Percentiles rank a stretch among this genome's conserved stretches.
phyloP scores from a whole-genome alignment of 1,140 invertebrate species.

The Leptoteleia sp. region DNA sequence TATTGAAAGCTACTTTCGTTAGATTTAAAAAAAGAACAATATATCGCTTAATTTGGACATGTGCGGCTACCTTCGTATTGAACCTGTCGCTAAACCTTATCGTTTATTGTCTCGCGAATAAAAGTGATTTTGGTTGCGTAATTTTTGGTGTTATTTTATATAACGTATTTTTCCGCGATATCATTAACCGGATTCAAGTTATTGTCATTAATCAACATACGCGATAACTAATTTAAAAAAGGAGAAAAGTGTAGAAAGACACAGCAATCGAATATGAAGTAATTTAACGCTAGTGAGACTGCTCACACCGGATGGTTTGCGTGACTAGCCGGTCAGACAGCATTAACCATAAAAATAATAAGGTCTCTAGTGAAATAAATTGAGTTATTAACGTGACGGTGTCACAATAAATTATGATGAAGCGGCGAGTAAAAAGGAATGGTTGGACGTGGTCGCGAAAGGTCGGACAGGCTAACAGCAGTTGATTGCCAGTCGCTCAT shows the following conservation, averaged over 20 bases:
- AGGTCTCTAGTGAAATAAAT: slow-evolving; percentile 80
- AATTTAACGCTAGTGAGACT: slow-evolving; percentile 56
- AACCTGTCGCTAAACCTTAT: no score
- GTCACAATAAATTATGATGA: slow-evolving; percentile 82
- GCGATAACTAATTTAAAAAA: slow-evolving; percentile 28
- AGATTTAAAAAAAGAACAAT: no score
- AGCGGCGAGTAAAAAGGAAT: slow-evolving; percentile 80
- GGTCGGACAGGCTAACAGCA: slow-evolving; percentile 80
- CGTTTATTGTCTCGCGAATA: no score
- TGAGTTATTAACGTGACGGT: slow-evolving; percentile 82
- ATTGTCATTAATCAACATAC: slow-evolving; percentile 3
- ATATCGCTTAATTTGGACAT: no score
- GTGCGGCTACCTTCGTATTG: no score
- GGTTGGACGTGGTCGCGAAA: slow-evolving; percentile 78
- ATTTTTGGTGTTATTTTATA: no score
- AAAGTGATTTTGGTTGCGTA: background rate
- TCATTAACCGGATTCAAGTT: slow-evolving; percentile 8
- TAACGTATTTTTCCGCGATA: background rate
- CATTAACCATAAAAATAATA: slow-evolving; percentile 75
- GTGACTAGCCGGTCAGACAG: slow-evolving; percentile 70
- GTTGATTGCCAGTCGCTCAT: slow-evolving; percentile 81
- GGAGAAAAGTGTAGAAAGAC: slow-evolving; percentile 33
- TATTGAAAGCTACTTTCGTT: no score
- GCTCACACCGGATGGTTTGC: slow-evolving; percentile 67
- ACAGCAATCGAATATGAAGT: slow-evolving; percentile 55